Evolutionary conservation across 2,888 invertebrate species (phyloP).

Genomic region (Dynastes hyllus): DNA sequence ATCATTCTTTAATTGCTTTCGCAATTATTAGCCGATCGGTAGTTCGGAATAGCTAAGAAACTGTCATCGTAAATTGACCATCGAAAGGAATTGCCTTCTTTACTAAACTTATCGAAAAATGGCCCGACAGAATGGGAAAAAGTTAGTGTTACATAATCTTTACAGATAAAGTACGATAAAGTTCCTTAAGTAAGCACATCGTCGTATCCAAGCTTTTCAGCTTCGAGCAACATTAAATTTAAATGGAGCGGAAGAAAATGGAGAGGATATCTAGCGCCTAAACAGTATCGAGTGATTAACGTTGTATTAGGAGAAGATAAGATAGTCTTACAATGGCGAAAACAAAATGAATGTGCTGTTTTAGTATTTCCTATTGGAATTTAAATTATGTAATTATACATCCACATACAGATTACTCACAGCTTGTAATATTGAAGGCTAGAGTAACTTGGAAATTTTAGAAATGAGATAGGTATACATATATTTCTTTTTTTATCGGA

Average conservation of each 20-base stretch:
- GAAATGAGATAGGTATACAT: too few relatives aligned
- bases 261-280: constrained; percentile 55
- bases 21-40: constrained; percentile 24
- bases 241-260: constrained; percentile 57
- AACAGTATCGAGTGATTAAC: constrained; percentile 55
- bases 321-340: not conserved
- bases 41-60: constrained; percentile 3
- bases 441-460: too few relatives aligned
- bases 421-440: too few relatives aligned
- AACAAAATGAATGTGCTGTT: not conserved
- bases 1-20: constrained; percentile 43
- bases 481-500: too few relatives aligned
- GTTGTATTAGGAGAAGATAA: constrained; percentile 39
- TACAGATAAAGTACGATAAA: constrained; percentile 38
- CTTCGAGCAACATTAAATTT: constrained; percentile 50
- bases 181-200: constrained; percentile 28
- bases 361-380: not conserved
- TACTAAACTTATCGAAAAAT: not conserved
- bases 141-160: constrained; percentile 35
- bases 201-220: constrained; percentile 21
- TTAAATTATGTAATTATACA: too few relatives aligned
- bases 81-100: constrained; percentile 20
- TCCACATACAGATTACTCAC: too few relatives aligned
- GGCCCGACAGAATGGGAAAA: not conserved
- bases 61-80: constrained; percentile 40